Percentiles rank a stretch among this genome's conserved stretches.
Conservation (phyloP, 2,888 invertebrate genomes). For the Nephrotoma guestfalica region DNA sequence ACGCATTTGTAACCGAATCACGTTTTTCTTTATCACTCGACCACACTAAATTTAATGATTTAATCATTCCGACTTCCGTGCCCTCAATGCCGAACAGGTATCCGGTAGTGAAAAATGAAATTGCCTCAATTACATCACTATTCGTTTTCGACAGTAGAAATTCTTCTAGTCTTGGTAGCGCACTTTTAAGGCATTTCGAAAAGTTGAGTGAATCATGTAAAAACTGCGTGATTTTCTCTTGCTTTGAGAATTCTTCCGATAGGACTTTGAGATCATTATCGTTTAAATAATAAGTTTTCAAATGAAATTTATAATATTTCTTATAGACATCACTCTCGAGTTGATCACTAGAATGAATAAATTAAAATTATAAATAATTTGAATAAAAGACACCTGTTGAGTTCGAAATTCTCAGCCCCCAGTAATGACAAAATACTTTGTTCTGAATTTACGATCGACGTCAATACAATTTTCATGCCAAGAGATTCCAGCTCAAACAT, state of each 20-base stretch:
- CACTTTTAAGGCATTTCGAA: constrained; percentile 24
- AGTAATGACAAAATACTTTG: too few species aligned
- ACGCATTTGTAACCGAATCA: constrained; percentile 62
- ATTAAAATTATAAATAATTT: not conserved
- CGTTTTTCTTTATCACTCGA: constrained; percentile 60
- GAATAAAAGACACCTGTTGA: too few species aligned
- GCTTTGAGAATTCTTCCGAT: constrained; percentile 39
- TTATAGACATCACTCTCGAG: not conserved
- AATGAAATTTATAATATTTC: not conserved
- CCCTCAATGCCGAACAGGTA: constrained; percentile 63
- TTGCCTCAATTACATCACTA: constrained; percentile 75
- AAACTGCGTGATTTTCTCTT: constrained; percentile 53
- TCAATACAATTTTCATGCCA: too few species aligned
- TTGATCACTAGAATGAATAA: not conserved
- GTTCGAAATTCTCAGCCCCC: too few species aligned
- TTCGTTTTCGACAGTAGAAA: constrained; percentile 57
- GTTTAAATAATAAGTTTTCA: not conserved
- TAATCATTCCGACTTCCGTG: constrained; percentile 52
- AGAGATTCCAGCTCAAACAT: too few species aligned
- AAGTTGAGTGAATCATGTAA: constrained; percentile 48
- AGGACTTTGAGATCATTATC: not conserved
- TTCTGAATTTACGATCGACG: too few species aligned
- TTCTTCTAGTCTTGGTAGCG: constrained; percentile 49
- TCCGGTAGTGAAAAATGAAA: constrained; percentile 74
- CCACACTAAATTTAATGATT: constrained; percentile 67